These are phyloP conservation scores for Bugulina stolonifera DNA, from an alignment of 2,888 invertebrate species.

Conservation along the genomic window DNA sequence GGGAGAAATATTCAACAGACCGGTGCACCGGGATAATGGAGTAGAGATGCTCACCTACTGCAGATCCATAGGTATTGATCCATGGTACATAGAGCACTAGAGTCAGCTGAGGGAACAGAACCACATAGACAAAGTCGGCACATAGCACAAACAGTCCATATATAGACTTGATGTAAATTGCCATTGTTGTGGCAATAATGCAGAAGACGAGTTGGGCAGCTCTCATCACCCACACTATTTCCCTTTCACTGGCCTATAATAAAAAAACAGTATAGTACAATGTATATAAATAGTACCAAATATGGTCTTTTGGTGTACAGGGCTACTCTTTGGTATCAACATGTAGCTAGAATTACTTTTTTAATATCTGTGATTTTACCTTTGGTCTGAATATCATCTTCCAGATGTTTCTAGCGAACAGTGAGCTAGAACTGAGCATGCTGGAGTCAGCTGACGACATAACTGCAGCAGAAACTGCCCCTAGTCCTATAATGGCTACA, in stretches of 20 bases:
- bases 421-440: conserved; percentile 31
- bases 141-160: conserved; percentile 99
- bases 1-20: too few species aligned
- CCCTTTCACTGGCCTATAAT: conserved; percentile 84
- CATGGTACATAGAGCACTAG: conserved; percentile 86
- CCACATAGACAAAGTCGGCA: conserved; percentile 96
- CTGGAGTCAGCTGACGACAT: conserved; percentile 59
- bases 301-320: too few species aligned
- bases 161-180: conserved; percentile 91
- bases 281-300: background rate
- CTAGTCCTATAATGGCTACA: conserved; percentile 89
- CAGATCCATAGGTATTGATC: conserved; percentile 94
- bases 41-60: too few species aligned
- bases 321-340: too few species aligned
- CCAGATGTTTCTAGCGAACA: conserved; percentile 32
- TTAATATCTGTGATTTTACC: conserved; percentile 58
- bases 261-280: background rate
- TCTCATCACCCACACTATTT: conserved; percentile 83
- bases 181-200: conserved; percentile 87
- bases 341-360: too few species aligned
- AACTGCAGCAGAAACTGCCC: conserved; percentile 93
- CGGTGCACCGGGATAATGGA: too few species aligned
- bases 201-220: conserved; percentile 83
- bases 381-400: conserved; percentile 64
- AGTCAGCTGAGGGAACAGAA: conserved; percentile 92